A percentile compares a stretch with the other conserved stretches of the same genome.
Evolutionary conservation across 2,797 vertebrate species (phyloP).

Genomic region (Helostoma temminkii): DNA sequence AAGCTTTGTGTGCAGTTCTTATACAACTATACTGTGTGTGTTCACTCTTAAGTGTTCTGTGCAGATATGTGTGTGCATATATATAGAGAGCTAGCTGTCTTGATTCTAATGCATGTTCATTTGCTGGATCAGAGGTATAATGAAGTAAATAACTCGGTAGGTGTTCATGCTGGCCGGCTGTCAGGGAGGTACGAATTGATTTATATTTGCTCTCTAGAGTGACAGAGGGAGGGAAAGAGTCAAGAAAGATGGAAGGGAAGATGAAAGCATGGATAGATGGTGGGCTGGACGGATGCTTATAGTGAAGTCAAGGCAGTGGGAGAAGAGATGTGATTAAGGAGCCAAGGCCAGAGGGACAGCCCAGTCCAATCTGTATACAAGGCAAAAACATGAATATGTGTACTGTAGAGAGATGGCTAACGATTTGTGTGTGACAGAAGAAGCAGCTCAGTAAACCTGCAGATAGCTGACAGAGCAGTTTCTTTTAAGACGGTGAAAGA

Average conservation of each 20-base stretch:
- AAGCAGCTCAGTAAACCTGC: too few relatives aligned
- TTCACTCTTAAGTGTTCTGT: not conserved
- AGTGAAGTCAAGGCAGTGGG: slow-evolving; percentile 30
- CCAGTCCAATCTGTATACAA: slow-evolving; percentile 54
- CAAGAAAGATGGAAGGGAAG: slow-evolving; percentile 30
- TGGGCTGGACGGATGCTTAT: slow-evolving; percentile 34
- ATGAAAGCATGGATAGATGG: slow-evolving; percentile 45
- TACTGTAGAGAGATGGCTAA: slow-evolving; percentile 23
- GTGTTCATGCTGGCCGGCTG: slow-evolving; percentile 45
- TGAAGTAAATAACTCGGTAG: slow-evolving; percentile 60
- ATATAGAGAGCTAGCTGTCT: slow-evolving; percentile 26
- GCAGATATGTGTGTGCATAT: slow-evolving; percentile 18
- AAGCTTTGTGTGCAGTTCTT: slow-evolving; percentile 45
- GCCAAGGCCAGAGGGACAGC: slow-evolving; percentile 53
- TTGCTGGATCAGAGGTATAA: slow-evolving; percentile 35
- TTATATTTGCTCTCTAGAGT: slow-evolving; percentile 47
- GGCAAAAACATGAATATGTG: slow-evolving; percentile 27
- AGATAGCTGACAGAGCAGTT: slow-evolving; percentile 1
- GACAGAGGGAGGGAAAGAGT: slow-evolving; percentile 36
- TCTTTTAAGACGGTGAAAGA: slow-evolving; percentile 18
- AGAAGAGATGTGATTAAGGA: slow-evolving; percentile 60
- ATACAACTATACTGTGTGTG: slow-evolving; percentile 40
- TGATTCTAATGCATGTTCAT: slow-evolving; percentile 23
- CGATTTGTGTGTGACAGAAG: too few relatives aligned
- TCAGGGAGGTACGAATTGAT: slow-evolving; percentile 53